Base-by-base conservation (phyloP, 2,888 invertebrate genomes). In the Auanema freiburgensis region DNA sequence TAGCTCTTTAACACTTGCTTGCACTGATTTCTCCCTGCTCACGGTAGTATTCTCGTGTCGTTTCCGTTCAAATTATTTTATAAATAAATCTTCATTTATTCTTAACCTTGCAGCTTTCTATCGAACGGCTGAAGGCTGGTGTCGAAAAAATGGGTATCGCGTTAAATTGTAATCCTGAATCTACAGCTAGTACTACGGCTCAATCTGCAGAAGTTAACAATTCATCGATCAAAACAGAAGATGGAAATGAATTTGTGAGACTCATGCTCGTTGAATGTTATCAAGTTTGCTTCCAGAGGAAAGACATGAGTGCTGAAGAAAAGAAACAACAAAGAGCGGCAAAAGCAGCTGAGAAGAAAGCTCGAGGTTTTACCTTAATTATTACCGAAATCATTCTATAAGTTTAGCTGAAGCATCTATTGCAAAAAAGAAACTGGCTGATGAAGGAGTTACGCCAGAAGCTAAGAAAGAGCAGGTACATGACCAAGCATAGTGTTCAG, bases 291-390 rank as follows among this genome's bases (percentile, higher is more conserved):
- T n/a, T 60, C 6, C 52, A 61, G 55, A 54, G 62, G 33, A 56
- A 56, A 41, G 68, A 72, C 11, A 69, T 72, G 61, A 68, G 65
- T 4, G 62, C 63, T 8, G 72, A 72, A 6, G 72, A 72, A 23
- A 72, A 72, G 40, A 64, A 70, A 51, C 65, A 62, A 10, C 68
- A 69, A 49, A 63, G 72, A 58, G 64, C 64, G 25, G 67, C 69
- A 3, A 75, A 75, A 51, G 75, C 72, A 2, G 75, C 72, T 1
- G 72, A 66, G 46, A 75, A 75, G 24, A 71, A 72, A 23, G 72
- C 66, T 5, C 66, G 66, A 65, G 71, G 69, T 71, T 16, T 3
- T 46, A 54, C 12, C 33, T 1, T 23, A 14, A 54, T 54, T 54
- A 11, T 25, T 24, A 10, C 23, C 23, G 33, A 54, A 10, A 25